Conservation (phyloP, 2,797 vertebrate genomes). For the Tenualosa thibaudeaui region DNA sequence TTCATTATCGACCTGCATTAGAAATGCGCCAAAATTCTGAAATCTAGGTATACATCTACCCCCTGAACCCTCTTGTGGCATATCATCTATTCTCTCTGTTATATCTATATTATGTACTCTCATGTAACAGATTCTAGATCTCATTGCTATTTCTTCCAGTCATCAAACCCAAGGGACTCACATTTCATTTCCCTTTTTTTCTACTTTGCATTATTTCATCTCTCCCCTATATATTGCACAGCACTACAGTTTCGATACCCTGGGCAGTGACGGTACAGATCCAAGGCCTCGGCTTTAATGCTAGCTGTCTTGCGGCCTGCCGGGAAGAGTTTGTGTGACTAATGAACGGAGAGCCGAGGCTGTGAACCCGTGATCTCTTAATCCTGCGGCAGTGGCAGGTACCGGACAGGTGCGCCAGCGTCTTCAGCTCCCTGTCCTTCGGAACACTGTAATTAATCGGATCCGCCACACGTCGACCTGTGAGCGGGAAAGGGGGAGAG, state of each 20-base stretch:
- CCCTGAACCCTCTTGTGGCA: background rate
- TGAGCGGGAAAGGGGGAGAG: conserved; percentile 47
- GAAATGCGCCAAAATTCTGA: background rate
- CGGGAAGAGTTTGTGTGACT: conserved; percentile 65
- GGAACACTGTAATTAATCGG: conserved; percentile 67
- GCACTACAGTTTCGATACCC: background rate
- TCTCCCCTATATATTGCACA: background rate
- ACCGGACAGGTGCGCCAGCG: conserved; percentile 61
- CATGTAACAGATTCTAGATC: background rate
- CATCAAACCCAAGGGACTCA: background rate
- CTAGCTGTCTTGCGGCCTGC: conserved; percentile 11
- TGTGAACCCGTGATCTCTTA: conserved; percentile 56
- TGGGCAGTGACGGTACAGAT: background rate
- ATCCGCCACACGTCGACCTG: conserved; percentile 39
- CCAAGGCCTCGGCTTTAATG: background rate
- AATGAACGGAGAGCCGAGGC: conserved; percentile 59
- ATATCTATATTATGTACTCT: background rate
- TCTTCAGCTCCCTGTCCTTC: background rate
- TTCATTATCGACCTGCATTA: background rate
- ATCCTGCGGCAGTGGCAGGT: conserved; percentile 63
- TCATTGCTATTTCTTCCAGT: background rate
- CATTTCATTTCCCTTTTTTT: background rate
- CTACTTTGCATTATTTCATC: background rate
- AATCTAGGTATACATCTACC: background rate
- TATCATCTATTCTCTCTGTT: background rate